Base-by-base conservation (phyloP, 2,888 invertebrate species). In the Amblyjoppa fuscipennis region DNA sequence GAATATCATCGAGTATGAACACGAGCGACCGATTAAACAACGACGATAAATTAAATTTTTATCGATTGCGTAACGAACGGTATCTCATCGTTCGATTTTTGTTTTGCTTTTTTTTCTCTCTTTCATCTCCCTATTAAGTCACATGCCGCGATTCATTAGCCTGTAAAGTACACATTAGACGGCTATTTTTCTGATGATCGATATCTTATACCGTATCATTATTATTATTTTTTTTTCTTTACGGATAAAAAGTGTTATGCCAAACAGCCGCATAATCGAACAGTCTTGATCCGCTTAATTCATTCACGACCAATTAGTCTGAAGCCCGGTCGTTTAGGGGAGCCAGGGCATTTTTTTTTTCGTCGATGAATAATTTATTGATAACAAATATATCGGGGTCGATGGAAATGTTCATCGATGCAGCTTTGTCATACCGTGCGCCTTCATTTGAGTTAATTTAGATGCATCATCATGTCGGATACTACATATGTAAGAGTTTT, bases 361-460 rank as follows among this genome's bases (percentile, higher is more conserved):
- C 31, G 13, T 13, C 20, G 11, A 49, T 49, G 64, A 7, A n/a
- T 64, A 51, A 64, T 64, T 75, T 49, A 61, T 34, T 13, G n/a
- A 31, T 34, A 6, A 31, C 64, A 20, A 20, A 51, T 64, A 4
- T 31, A 25, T 16, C 31, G 64, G 59, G 41, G 6, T 34, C 5
- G 73, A 41, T 41, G 59, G 41, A 59, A 11, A 13, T 75, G 49
- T 75, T 75, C 31, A 75, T 51, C 49, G 31, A 66, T 75, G 61
- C 34, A 51, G 64, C 34, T 64, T 75, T 20, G 20, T 64, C 49
- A 64, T 75, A 49, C 28, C 49, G n/a, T 2, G 25, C 13, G 49
- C 64, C 64, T 64, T 49, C 75, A 11, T 45, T 31, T 34, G 20
- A 49, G 41, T 6, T 34, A 31, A 64, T 75, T 64, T 49, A n/a